These are phyloP conservation scores for Pavo muticus DNA, from an alignment of 2,113 vertebrate species.

Conservation along the genomic window DNA sequence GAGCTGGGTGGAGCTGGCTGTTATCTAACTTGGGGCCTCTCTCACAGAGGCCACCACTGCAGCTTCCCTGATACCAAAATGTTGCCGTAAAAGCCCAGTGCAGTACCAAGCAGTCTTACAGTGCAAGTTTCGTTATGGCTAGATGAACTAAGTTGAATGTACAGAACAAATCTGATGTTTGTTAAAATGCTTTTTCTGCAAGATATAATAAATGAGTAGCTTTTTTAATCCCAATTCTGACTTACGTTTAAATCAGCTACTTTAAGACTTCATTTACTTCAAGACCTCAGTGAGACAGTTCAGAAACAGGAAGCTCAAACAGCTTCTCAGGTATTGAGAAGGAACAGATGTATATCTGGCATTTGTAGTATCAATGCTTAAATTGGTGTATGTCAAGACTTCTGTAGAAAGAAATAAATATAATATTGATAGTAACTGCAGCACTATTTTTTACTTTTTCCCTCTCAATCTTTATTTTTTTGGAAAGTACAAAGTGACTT, in stretches of 20 bases:
- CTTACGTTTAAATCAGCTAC: background rate
- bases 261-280: background rate
- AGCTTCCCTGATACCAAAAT: background rate
- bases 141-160: background rate
- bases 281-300: background rate
- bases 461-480: background rate
- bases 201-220: background rate
- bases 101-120: background rate
- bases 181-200: background rate
- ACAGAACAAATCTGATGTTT: background rate
- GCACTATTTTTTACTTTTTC: background rate
- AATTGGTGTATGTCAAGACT: background rate
- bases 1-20: background rate
- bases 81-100: background rate
- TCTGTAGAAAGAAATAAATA: background rate
- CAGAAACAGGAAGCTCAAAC: background rate
- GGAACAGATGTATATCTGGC: background rate
- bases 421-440: background rate
- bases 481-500: background rate
- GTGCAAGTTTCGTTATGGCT: background rate
- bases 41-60: background rate
- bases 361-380: background rate
- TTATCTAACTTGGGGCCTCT: background rate
- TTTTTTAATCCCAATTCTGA: background rate
- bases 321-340: background rate